Conservation (phyloP, 1,140 invertebrate genomes). For the Drosophila subobscura region DNA sequence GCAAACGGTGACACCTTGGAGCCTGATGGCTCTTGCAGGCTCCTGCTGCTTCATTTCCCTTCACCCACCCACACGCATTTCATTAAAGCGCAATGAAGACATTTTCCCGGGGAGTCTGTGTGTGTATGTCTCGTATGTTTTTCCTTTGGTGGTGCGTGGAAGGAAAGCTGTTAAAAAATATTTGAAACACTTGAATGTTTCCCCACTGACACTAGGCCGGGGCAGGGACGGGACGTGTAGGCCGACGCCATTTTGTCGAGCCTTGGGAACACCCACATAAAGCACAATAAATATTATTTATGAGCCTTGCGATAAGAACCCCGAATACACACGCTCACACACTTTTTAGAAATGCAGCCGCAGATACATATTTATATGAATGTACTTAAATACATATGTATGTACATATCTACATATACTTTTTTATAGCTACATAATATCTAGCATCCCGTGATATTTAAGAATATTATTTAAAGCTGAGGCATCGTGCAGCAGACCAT, state of each 20-base stretch:
- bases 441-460: background rate
- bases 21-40: background rate
- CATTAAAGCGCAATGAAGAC: conserved; percentile 80
- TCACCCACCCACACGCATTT: conserved; percentile 38
- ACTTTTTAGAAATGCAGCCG: conserved; percentile 28
- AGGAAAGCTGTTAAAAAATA: conserved; percentile 66
- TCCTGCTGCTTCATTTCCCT: background rate
- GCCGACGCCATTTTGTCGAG: conserved; percentile 34
- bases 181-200: conserved; percentile 75
- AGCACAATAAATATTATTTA: conserved; percentile 80
- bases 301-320: conserved; percentile 66
- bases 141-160: background rate
- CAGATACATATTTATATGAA: background rate
- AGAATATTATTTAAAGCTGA: conserved; percentile 6
- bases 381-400: background rate
- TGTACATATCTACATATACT: conserved; percentile 20
- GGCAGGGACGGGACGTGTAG: conserved; percentile 5
- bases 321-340: conserved; percentile 18
- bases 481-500: conserved; percentile 20
- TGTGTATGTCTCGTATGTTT: conserved; percentile 8
- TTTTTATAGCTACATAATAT: no score
- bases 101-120: conserved; percentile 34
- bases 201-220: conserved; percentile 41
- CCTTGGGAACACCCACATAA: conserved; percentile 52
- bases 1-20: conserved; percentile 44